phyloP scores from a whole-genome alignment of 2,113 vertebrate species.

The Prunella himalayana region DNA sequence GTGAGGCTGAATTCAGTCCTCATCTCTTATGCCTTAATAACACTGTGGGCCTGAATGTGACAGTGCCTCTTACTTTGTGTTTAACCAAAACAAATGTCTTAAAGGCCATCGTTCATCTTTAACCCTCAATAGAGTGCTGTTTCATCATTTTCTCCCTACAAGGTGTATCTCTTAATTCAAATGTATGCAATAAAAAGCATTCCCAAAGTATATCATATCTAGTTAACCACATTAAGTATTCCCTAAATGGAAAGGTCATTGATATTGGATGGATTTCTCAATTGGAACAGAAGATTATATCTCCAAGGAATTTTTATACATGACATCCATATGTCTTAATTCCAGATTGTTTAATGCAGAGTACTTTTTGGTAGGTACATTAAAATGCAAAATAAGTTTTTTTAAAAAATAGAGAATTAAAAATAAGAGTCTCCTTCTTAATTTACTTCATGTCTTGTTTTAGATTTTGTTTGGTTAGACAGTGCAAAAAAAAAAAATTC shows the following conservation, averaged over 20 bases:
- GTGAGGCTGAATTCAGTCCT: background rate
- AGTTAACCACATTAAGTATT: slow-evolving; percentile 49
- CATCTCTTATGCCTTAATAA: slow-evolving; percentile 44
- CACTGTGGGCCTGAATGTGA: slow-evolving; percentile 11
- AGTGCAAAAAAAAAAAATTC: background rate
- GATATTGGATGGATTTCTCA: slow-evolving; percentile 45
- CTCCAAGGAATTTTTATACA: slow-evolving; percentile 40
- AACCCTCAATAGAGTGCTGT: slow-evolving; percentile 35
- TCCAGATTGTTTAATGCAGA: background rate
- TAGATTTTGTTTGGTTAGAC: background rate
- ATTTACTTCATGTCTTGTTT: background rate
- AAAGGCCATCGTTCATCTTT: slow-evolving; percentile 46
- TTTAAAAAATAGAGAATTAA: background rate
- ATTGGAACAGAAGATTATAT: slow-evolving; percentile 2
- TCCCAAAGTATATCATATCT: slow-evolving; percentile 49
- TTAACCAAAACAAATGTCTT: slow-evolving; percentile 61
- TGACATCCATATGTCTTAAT: slow-evolving; percentile 43
- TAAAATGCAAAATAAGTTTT: background rate
- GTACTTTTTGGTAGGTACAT: background rate
- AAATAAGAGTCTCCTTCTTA: background rate
- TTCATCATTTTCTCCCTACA: slow-evolving; percentile 47
- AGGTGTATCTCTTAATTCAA: slow-evolving; percentile 57
- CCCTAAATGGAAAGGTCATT: slow-evolving; percentile 49
- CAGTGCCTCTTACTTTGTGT: slow-evolving; percentile 38
- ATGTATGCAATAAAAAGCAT: slow-evolving; percentile 52